Conservation (phyloP, 2,113 vertebrate genomes). For the Oreocharis arfaki region DNA sequence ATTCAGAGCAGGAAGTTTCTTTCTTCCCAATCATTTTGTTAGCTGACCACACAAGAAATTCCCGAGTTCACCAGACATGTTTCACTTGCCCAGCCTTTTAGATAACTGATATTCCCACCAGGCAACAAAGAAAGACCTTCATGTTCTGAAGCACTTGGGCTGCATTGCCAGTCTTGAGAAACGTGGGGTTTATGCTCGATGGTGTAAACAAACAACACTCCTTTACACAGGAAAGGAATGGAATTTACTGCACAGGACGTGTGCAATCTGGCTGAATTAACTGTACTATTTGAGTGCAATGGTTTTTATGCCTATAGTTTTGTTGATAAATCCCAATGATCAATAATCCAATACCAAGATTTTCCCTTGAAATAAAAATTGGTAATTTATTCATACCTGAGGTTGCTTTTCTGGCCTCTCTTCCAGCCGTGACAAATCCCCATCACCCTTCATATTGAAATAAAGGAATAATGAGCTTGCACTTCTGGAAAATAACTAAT, state of each 20-base stretch:
- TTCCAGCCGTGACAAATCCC: neutral
- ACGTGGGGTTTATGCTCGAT: neutral
- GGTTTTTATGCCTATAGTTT: neutral
- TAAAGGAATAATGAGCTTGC: neutral
- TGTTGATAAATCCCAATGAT: neutral
- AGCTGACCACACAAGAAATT: neutral
- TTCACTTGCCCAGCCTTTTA: neutral
- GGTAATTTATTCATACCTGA: neutral
- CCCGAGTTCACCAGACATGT: neutral
- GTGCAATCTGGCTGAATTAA: neutral
- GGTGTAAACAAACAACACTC: neutral
- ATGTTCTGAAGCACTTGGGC: neutral
- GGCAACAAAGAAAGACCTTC: neutral
- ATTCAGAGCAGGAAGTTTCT: neutral
- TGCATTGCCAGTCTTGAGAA: neutral
- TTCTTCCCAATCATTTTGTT: neutral
- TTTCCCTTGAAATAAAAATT: neutral
- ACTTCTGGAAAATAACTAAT: neutral
- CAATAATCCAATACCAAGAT: neutral
- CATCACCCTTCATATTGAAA: neutral
- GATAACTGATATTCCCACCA: neutral
- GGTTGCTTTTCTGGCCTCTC: neutral
- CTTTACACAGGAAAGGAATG: neutral
- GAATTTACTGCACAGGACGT: neutral
- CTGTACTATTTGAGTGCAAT: fast-evolving